phyloP scores from a whole-genome alignment of 2,113 vertebrate genomes.

The Nematolebias whitei region DNA sequence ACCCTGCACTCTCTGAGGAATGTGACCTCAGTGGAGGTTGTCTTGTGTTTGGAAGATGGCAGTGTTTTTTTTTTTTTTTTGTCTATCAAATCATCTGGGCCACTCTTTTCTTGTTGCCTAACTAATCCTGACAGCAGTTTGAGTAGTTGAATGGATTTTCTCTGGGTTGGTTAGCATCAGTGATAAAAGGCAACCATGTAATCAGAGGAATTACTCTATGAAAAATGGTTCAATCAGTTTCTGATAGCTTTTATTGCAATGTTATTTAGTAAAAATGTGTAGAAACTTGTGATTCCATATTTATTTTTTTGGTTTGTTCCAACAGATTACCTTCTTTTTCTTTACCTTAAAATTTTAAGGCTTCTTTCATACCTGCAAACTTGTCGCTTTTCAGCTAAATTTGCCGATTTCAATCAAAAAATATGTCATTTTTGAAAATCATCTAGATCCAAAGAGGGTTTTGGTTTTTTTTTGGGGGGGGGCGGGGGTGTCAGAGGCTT shows the following conservation, averaged over 20 bases:
- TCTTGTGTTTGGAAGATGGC: constrained; percentile 53
- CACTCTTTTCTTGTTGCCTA: constrained; percentile 11
- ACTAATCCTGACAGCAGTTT: constrained; percentile 12
- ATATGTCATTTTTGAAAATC: too few species aligned
- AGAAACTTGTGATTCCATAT: neutral
- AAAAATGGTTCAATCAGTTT: neutral
- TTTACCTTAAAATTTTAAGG: neutral
- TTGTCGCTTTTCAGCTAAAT: too few species aligned
- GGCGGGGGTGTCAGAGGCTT: too few species aligned
- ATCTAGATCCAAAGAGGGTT: too few species aligned
- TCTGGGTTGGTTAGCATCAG: neutral
- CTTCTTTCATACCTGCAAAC: too few species aligned
- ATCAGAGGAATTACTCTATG: neutral
- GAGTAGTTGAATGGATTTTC: neutral
- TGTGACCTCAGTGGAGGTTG: constrained; percentile 71
- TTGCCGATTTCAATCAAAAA: too few species aligned
- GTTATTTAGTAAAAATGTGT: neutral
- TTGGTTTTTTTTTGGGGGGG: too few species aligned
- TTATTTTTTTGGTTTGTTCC: neutral
- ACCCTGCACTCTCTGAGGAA: constrained; percentile 76
- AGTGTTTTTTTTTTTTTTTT: neutral
- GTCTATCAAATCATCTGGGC: constrained; percentile 22
- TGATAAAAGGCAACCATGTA: neutral
- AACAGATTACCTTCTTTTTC: neutral
- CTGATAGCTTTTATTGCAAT: neutral